Base-by-base conservation (phyloP, 1,140 invertebrate species). In the Araneus ventricosus region DNA sequence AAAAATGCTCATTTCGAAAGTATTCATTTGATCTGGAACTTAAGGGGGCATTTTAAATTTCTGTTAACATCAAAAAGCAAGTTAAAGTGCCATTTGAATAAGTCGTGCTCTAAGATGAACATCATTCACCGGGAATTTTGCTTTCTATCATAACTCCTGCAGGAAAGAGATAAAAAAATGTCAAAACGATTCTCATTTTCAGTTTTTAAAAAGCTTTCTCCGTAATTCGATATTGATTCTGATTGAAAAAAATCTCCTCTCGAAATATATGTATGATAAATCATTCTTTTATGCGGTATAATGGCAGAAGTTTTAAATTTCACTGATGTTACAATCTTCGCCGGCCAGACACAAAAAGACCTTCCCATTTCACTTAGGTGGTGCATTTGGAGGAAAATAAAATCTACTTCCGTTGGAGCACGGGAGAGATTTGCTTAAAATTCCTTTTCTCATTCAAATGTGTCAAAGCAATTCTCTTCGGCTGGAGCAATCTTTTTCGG, bases 401-500 rank as follows among this genome's bases (percentile, higher is more conserved):
- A 67, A 88, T 88, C 30, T 67, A 67, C 61, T 88, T 88, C 61
- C 61, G 70, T 34, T 30, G 24, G 86, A 88, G 37, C 84, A 30
- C 84, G 45, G 45, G 45, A n/a, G 27, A n/a, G 86, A 67, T 89
- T 89, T 79, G 67, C 88, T 89, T 30, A 79, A 89, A 89, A 89
- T 89, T 67, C 67, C 30, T 45, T 79, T 57, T 41, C 88, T 57
- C 41, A 89, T 89, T 89, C 70, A 79, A 79, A 89, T 79, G 67
- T 79, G 63, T 57, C 30, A 89, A 89, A 89, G 88, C 88, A 89
- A 89, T 89, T 89, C 88, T 67, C 79, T 37, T 79, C 37, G 27
- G 30, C 20, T 37, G 39, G 67, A 52, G 88, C 61, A 89, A 79
- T 89, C 63, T 88, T 79, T 89, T 79, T 79, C 17, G 22, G 86